Base-by-base conservation (phyloP, 2,113 vertebrate genomes). In the Cebidichthys violaceus region DNA sequence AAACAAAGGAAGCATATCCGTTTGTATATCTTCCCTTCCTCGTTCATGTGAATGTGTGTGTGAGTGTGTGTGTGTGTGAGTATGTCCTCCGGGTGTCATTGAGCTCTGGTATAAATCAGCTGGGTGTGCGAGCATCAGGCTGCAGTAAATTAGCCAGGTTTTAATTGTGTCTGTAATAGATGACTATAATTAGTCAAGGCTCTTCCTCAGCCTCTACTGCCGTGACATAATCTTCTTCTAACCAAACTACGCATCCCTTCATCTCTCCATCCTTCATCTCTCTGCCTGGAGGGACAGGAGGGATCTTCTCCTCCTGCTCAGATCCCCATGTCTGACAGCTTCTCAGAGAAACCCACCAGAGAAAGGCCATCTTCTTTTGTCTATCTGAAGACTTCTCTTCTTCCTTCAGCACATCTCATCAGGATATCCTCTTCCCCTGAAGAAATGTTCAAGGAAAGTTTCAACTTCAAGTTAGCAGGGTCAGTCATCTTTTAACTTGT, bases 81-180 rank as follows among this genome's bases (percentile, higher is more conserved):
- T 43, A 15, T 88, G 93, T 99, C 97, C 97, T 99, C 96, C 96
- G 96, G 97, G 97, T 97, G 97, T 97, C 97, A 98, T 99, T 98
- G 97, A 96, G 82, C 94, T 94, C 95, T 93, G 94, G 96, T 97
- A 98, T 97, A 97, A 97, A 97, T 98, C 97, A 97, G 96, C 94
- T 95, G 96, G 97, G 96, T 97, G 96, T 97, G 96, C 60, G 84
- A 86, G 96, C 95, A 47, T 89, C 96, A 96, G 96, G 96, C 96
- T 96, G 96, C 97, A 96, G 97, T 98, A 98, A 98, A 99, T 98
- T 98, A 99, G 90, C 90, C 84, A 95, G 96, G 95, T 97, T 97
- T 97, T 99, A 98, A 99, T 99, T 99, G 97, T 97, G 97, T 96
- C 97, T 96, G 96, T 98, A 98, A 99, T 98, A 97, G 97, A 98